Evolutionary conservation across 2,797 vertebrate genomes (phyloP), one percentile per base, ranked within the genome.

Genomic region (Cyprinodon diabolis): DNA sequence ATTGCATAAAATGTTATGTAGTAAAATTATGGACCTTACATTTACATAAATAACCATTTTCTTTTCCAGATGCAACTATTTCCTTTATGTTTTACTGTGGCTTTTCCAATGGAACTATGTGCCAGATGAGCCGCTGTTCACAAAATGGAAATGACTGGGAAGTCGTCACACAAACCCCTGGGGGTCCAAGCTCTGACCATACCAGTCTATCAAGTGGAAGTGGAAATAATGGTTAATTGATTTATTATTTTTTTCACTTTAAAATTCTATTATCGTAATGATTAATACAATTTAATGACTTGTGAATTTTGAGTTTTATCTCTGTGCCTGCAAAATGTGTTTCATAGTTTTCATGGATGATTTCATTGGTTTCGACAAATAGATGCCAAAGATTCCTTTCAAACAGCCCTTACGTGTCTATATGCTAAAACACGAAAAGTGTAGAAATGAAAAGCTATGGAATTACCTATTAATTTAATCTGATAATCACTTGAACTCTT

Each of bases 161-260:
- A 54, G 52, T 54, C 40, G 69, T 82, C 14, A 83, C 23, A 1
- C 0, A 30, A 0, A 80, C 6, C 10, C 0, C 12, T 0, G 66
- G 71, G 10, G 90, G 81, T 49, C 84, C 75, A 2, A 66, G 1
- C 2, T 71, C 75, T 43, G 90, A 90, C 80, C 89, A 87, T 75
- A 90, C 88, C 51, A 72, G 6, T 72, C 72, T 89, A 11, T 74
- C 81, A 40, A 79, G n/a, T 66, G 74, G 68, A 49, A 68, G 5
- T 49, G 4, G 7, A 14, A 0, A 37, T 19, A 0, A 51, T 6
- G 48, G 86, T 87, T 74, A 71, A 1, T 30, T 47, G 62, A 49
- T 0, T 17, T 17, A 19, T 0, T 55, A n/a, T n/a, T 40, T 40
- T 40, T 40, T 40, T 6, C 37, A 21, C 51, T 55, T 55, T 23